A percentile compares a stretch with the other conserved stretches of the same genome.
These are phyloP conservation scores for Chaetophractus vellerosus DNA, from an alignment of 2,797 vertebrate genomes.

Conservation along the genomic window DNA sequence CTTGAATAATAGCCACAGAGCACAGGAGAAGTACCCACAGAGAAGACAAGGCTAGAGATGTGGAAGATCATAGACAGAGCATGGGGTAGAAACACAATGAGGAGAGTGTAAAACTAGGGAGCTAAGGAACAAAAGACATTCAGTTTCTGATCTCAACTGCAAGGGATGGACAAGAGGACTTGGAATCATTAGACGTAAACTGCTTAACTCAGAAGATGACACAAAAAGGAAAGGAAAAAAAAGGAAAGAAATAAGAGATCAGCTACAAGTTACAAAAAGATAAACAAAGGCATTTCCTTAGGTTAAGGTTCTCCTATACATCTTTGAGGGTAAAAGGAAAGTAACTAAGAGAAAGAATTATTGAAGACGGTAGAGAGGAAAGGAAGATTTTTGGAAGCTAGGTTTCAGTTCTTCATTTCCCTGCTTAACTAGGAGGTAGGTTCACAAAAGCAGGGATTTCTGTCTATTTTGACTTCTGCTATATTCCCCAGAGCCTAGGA, in stretches of 20 bases:
- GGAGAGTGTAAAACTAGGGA: not conserved
- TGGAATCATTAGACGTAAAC: not conserved
- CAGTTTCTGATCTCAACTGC: not conserved
- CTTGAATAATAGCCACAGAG: not conserved
- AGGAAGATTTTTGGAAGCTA: not conserved
- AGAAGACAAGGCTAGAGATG: not conserved
- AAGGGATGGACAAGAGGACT: not conserved
- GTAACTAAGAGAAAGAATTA: not conserved
- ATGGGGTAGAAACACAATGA: not conserved
- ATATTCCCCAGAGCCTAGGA: not conserved
- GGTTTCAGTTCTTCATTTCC: not conserved
- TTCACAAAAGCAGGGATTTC: not conserved
- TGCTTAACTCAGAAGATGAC: not conserved
- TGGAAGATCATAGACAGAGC: not conserved
- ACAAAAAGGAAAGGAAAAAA: not conserved
- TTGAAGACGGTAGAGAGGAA: not conserved
- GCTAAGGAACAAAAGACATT: not conserved
- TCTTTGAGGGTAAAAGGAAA: not conserved
- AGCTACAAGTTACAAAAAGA: not conserved
- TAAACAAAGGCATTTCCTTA: not conserved
- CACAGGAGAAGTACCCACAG: rapidly evolving
- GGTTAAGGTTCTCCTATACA: not conserved
- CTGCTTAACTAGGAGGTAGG: not conserved
- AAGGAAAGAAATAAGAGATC: not conserved
- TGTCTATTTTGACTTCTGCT: conserved; percentile 23